Evolutionary conservation across 2,113 vertebrate genomes (phyloP), one percentile per base, ranked within the genome.

Genomic region (Podiceps cristatus): DNA sequence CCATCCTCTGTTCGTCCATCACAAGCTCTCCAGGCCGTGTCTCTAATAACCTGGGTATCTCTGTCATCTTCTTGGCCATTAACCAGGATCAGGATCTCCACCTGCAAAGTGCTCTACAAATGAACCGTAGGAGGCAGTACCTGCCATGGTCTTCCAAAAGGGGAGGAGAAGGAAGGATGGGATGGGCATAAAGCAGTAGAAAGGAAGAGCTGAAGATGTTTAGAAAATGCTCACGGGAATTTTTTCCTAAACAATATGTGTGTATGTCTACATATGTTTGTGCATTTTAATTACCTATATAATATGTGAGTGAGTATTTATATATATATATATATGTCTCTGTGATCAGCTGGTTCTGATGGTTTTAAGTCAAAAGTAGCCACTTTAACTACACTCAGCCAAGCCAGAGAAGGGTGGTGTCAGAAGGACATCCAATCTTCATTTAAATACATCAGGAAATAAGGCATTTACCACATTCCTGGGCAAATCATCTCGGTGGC

Each of bases 51-150:
- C 25, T 29, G 47, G 6, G 25, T 87, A 24, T 64, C 10, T 0
- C 53, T 19, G 15, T 24, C 1, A 0, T 59, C 7, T 29, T n/a
- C 45, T n/a, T 49, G 44, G 29, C 60, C 52, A n/a, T 19, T 40
- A 20, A 22, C 27, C 55, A 53, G 33, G 20, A 25, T 60, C 74
- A 62, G 20, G 50, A 20, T 17, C 28, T 47, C 60, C 28, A 27
- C 18, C 20, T 52, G 17, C 11, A 1, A 88, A 68, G 64, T 62
- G 10, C 20, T 69, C 35, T 24, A 45, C 33, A 62, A 27, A 33
- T 17, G 28, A 14, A 16, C 2, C 0, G 1, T 17, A n/a, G 47
- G 18, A 60, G 31, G 29, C 12, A 35, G 35, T 29, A n/a, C 52
- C 44, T 67, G 23, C 62, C 19, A 5, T 18, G 35, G 45, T 44